These are phyloP conservation scores for Drosophila ezoana DNA, from an alignment of 2,888 invertebrate species.

Conservation along the genomic window DNA sequence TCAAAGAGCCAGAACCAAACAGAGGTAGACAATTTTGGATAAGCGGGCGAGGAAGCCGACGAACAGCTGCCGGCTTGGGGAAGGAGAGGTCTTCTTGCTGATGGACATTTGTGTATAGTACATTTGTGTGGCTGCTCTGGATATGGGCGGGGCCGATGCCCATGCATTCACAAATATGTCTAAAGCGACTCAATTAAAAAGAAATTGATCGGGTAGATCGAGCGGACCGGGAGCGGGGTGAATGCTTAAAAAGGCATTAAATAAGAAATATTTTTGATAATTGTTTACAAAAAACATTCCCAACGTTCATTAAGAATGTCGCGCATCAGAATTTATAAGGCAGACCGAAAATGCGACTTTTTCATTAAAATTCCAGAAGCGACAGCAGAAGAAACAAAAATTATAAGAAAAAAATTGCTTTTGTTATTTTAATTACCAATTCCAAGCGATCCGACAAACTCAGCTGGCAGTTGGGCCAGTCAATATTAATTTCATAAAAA, in stretches of 20 bases:
- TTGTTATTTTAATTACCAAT: constrained; percentile 82
- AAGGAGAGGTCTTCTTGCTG: constrained; percentile 35
- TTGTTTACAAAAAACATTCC: constrained; percentile 74
- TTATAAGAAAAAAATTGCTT: constrained; percentile 62
- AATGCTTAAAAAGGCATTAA: constrained; percentile 70
- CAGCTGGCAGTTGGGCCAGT: constrained; percentile 65
- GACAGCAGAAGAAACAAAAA: constrained; percentile 23
- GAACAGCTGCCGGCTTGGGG: constrained; percentile 58
- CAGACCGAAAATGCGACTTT: constrained; percentile 59
- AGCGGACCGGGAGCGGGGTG: constrained; percentile 7
- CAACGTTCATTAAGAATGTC: constrained; percentile 57
- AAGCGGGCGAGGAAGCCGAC: constrained; percentile 46
- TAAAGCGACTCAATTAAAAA: constrained; percentile 66
- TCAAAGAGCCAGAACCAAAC: constrained; percentile 43
- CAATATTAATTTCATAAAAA: constrained; percentile 80
- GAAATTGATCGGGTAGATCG: constrained; percentile 39
- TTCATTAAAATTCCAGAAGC: constrained; percentile 75
- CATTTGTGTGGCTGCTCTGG: not conserved
- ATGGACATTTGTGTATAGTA: constrained; percentile 44
- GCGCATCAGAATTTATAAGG: constrained; percentile 58
- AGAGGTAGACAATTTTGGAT: constrained; percentile 42
- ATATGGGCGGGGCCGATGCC: constrained; percentile 20
- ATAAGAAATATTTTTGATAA: constrained; percentile 55
- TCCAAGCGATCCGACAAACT: constrained; percentile 56
- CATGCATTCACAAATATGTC: constrained; percentile 69